Base-by-base conservation (phyloP, 2,888 invertebrate genomes). In the Tineola bisselliella region DNA sequence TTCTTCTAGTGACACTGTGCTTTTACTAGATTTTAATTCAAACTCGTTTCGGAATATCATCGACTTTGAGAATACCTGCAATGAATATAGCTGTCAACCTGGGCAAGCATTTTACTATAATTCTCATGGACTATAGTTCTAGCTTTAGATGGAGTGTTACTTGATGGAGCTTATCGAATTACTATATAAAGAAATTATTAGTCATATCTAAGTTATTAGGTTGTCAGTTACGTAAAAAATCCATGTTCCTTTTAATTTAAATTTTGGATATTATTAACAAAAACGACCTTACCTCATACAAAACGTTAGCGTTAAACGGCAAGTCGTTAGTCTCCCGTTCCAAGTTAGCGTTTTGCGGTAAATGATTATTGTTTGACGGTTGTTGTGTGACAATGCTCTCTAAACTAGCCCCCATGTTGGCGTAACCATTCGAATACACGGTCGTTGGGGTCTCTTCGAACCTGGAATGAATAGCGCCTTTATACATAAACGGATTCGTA, bases 391-490 rank as follows among this genome's bases (percentile, higher is more conserved):
- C 77, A 64, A 87, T 83, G 66, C 78, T 81, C 63, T 84, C 84
- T 30, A 81, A 62, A 60, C 81, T 83, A 1, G 79, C 84, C 0
- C 79, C 86, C 66, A 75, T 75, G 65, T 84, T 87, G n/a, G 74
- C 68, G 71, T 79, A 75, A 0, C 87, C 84, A 43, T 84, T 81
- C 0, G 88, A 88, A 70, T 91, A 89, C 63, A 86, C 88, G 62
- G 84, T 83, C 69, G 91, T 90, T 62, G 84, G 84, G 69, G 89
- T 89, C 13, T 83, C 83, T 30, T 87, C 87, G 65, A 86, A 64
- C 19, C 86, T 87, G 77, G n/a, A 38, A 38, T 25, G 6, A 25
- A 4, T n/a, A n/a, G n/a, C n/a, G n/a, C 60, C 15, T 44, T 60
- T 52, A 31, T 44, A 19, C 44, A 44, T 13, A 44, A n/a, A n/a